A percentile compares a stretch with the other conserved stretches of the same genome.
Evolutionary conservation across 2,113 vertebrate species (phyloP).

Genomic region (Anolis carolinensis): DNA sequence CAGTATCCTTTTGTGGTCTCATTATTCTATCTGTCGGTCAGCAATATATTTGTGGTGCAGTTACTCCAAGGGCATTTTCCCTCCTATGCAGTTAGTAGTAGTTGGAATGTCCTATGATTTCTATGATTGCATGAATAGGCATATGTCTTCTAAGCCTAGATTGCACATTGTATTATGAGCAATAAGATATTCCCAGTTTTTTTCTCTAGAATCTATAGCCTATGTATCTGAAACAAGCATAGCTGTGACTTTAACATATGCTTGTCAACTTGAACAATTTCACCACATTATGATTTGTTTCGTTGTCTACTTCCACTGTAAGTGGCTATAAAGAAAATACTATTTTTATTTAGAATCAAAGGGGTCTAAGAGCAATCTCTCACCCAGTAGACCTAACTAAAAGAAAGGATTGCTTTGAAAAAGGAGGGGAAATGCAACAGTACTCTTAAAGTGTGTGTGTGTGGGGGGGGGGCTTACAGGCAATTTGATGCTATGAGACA

Average conservation of each 20-base stretch:
- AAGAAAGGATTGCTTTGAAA: neutral
- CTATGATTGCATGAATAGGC: too few relatives aligned
- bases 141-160: too few relatives aligned
- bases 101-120: neutral
- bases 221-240: neutral
- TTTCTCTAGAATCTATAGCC: neutral
- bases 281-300: neutral
- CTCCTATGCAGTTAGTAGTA: too few relatives aligned
- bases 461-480: conserved; percentile 31
- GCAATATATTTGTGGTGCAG: too few relatives aligned
- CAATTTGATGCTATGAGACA: conserved; percentile 63
- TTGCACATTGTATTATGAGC: neutral
- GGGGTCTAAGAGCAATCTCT: neutral
- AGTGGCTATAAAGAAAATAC: neutral
- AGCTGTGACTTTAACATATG: neutral
- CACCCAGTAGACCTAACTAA: neutral
- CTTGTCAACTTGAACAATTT: neutral
- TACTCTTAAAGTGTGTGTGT: neutral
- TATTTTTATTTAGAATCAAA: conserved; percentile 10
- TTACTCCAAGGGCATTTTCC: neutral
- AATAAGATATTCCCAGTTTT: neutral
- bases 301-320: neutral
- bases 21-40: too few relatives aligned
- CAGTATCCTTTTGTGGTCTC: too few relatives aligned
- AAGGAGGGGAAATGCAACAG: neutral